Evolutionary conservation across 2,888 invertebrate species (phyloP).

Genomic region (Acleris holmiana): DNA sequence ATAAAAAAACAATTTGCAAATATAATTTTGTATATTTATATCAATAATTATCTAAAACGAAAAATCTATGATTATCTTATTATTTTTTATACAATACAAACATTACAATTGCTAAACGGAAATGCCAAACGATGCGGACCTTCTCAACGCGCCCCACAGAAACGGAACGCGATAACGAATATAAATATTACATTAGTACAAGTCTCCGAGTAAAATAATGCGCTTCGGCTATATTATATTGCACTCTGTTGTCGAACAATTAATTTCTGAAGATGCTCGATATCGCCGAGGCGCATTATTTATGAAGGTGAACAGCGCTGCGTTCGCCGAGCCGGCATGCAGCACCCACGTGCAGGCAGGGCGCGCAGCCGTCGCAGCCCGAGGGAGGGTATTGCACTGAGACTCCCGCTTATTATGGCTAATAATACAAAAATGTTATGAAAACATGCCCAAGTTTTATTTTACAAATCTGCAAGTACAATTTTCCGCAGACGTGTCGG

Average conservation of each 20-base stretch:
- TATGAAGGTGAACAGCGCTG: too few species aligned
- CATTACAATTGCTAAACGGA: constrained; percentile 39
- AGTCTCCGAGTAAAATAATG: too few species aligned
- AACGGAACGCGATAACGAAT: neutral
- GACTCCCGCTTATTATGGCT: constrained; percentile 2
- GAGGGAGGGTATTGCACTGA: too few species aligned
- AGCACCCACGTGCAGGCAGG: too few species aligned
- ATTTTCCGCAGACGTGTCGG: too few species aligned
- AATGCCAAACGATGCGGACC: constrained; percentile 35
- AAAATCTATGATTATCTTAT: constrained; percentile 49
- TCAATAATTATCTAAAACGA: constrained; percentile 68
- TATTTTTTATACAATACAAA: constrained; percentile 52
- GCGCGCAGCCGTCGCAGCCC: too few species aligned
- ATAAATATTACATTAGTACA: too few species aligned
- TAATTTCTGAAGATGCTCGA: too few species aligned
- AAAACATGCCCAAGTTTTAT: neutral
- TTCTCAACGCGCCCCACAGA: neutral
- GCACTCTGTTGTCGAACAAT: neutral
- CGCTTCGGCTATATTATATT: too few species aligned
- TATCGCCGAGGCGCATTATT: constrained; percentile 1
- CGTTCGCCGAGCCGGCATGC: too few species aligned
- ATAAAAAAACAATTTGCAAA: constrained; percentile 57
- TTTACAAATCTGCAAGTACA: too few species aligned
- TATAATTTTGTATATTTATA: constrained; percentile 77
- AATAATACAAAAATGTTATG: constrained; percentile 26